Evolutionary conservation across 1,140 invertebrate species (phyloP).

Genomic region (honey bee (Apis mellifera)): DNA sequence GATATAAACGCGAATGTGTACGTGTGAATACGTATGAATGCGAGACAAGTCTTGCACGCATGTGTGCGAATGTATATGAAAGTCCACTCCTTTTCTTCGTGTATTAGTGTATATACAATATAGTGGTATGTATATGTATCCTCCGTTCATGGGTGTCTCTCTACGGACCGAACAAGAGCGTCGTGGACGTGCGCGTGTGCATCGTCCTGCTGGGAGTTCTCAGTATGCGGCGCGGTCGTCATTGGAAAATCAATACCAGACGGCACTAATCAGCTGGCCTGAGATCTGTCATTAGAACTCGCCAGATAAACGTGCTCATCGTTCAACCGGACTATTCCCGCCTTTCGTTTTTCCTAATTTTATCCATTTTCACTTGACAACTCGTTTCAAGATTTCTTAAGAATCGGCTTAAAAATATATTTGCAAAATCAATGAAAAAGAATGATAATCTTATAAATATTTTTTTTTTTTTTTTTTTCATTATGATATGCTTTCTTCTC

Average conservation of each 20-base stretch:
- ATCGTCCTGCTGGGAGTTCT: conserved; percentile 64
- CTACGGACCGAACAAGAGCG: conserved; percentile 41
- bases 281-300: conserved; percentile 72
- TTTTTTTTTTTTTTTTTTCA: conserved; percentile 48
- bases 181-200: conserved; percentile 61
- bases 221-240: conserved; percentile 72
- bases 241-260: conserved; percentile 80
- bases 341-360: conserved; percentile 15
- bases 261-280: conserved; percentile 79
- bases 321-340: neutral
- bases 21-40: conserved; percentile 6
- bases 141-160: conserved; percentile 53
- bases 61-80: conserved; percentile 10
- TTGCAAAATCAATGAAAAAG: neutral
- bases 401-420: neutral
- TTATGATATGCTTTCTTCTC: conserved; percentile 21
- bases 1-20: conserved; percentile 30
- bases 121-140: conserved; percentile 23
- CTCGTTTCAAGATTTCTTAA: neutral
- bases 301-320: conserved; percentile 46
- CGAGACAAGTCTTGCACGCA: neutral
- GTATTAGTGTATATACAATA: conserved; percentile 21
- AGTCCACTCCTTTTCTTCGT: conserved; percentile 27
- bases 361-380: neutral
- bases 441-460: neutral